A percentile compares a stretch with the other conserved stretches of the same genome.
phyloP scores from a whole-genome alignment of 2,888 invertebrate genomes.

The Campoletis raptor region DNA sequence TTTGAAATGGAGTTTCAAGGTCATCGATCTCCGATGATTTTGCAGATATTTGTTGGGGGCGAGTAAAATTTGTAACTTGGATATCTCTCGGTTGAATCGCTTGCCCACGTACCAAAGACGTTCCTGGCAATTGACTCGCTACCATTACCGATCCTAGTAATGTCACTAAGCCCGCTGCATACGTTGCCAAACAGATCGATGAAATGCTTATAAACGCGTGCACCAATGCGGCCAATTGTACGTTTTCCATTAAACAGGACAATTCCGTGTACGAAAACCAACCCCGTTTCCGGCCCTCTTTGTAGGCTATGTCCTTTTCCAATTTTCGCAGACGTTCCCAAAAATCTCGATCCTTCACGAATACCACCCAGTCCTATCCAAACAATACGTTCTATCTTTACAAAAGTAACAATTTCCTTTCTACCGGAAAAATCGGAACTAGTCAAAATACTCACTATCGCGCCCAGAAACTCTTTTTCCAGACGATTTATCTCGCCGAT shows the following conservation, averaged over 20 bases:
- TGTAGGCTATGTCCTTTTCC: conserved; percentile 90
- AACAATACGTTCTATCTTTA: conserved; percentile 44
- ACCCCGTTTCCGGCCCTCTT: conserved; percentile 90
- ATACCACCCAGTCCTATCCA: conserved; percentile 94
- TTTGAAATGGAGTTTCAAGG: not conserved
- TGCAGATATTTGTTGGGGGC: not conserved
- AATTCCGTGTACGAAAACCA: conserved; percentile 95
- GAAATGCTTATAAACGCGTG: conserved; percentile 86
- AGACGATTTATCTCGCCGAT: conserved; percentile 91
- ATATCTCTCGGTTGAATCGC: conserved; percentile 25
- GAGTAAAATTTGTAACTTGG: conserved; percentile 30
- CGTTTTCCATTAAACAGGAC: conserved; percentile 86
- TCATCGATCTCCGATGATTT: conserved; percentile 2
- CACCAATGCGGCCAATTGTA: conserved; percentile 85
- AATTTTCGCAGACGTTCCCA: conserved; percentile 89
- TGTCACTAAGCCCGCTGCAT: conserved; percentile 87
- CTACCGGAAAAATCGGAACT: not conserved
- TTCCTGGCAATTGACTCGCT: conserved; percentile 82
- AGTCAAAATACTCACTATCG: conserved; percentile 90
- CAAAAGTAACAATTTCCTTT: not conserved
- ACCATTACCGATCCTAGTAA: conserved; percentile 87
- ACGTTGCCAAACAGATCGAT: conserved; percentile 87
- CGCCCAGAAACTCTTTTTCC: conserved; percentile 95
- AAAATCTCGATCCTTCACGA: conserved; percentile 91
- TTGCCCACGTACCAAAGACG: conserved; percentile 74